Conservation (phyloP, 1,140 invertebrate genomes). For the Zophobas atratus region DNA sequence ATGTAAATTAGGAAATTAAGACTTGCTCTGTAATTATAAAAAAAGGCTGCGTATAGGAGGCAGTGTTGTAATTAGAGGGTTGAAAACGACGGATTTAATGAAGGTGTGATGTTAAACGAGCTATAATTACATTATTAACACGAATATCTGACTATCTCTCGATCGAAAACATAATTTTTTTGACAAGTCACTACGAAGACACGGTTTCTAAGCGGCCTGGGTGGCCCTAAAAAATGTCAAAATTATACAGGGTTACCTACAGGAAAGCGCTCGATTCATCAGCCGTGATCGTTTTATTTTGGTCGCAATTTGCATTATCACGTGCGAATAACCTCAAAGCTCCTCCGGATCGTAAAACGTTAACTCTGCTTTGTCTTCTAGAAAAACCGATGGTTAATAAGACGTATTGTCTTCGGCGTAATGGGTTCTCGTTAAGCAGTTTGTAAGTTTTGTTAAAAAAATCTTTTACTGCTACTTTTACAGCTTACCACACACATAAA, state of each 20-base stretch:
- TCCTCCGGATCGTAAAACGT: background rate
- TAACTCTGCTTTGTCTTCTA: too few relatives aligned
- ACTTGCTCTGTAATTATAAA: slow-evolving; percentile 32
- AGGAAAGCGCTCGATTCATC: background rate
- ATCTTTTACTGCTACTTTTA: slow-evolving; percentile 10
- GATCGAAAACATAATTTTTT: slow-evolving; percentile 42
- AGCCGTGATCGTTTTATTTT: background rate
- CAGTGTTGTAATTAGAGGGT: slow-evolving; percentile 18
- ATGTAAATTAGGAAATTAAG: slow-evolving; percentile 38
- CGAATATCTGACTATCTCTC: slow-evolving; percentile 35
- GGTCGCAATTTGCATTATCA: slow-evolving; percentile 10
- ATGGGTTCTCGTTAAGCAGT: background rate
- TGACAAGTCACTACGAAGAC: slow-evolving; percentile 15
- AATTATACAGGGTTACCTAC: background rate
- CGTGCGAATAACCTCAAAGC: slow-evolving; percentile 18
- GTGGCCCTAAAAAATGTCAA: slow-evolving; percentile 22
- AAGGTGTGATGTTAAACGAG: slow-evolving; percentile 39
- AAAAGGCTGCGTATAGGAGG: slow-evolving; percentile 5
- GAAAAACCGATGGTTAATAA: background rate
- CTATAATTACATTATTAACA: slow-evolving; percentile 42
- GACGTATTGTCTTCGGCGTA: background rate
- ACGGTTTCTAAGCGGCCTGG: slow-evolving; percentile 10
- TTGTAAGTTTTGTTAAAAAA: background rate
- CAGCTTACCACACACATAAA: slow-evolving; percentile 15
- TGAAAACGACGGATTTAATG: slow-evolving; percentile 32